Evolutionary conservation across 2,888 invertebrate species (phyloP).

Genomic region (Polylopha cassiicola): DNA sequence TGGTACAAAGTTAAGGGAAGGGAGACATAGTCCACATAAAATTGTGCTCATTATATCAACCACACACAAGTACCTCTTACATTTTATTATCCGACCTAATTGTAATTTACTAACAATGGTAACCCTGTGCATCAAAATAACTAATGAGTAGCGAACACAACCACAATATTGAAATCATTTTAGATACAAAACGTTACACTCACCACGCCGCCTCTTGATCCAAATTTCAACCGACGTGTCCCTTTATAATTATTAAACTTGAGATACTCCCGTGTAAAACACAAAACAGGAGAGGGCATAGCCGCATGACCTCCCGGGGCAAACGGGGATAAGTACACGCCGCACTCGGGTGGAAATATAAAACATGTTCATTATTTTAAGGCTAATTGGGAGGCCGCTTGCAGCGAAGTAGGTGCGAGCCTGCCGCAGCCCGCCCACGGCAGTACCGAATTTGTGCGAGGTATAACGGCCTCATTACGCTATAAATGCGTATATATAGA

Average conservation of each 20-base stretch:
- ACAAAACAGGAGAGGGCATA: constrained; percentile 45
- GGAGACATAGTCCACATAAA: too few species aligned
- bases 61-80: too few species aligned
- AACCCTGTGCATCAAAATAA: too few species aligned
- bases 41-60: too few species aligned
- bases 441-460: constrained; percentile 62
- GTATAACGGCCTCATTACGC: constrained; percentile 63
- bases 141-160: constrained; percentile 36
- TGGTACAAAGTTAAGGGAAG: too few species aligned
- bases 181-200: constrained; percentile 40
- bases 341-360: constrained; percentile 73
- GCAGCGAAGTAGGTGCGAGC: constrained; percentile 67
- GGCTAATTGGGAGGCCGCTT: constrained; percentile 76
- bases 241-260: constrained; percentile 51
- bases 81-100: too few species aligned
- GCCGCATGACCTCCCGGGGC: constrained; percentile 72
- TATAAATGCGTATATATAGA: constrained; percentile 59
- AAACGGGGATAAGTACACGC: constrained; percentile 69
- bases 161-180: constrained; percentile 39
- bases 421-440: constrained; percentile 64
- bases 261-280: constrained; percentile 53
- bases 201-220: constrained; percentile 33
- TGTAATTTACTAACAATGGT: too few species aligned
- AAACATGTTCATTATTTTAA: constrained; percentile 78
- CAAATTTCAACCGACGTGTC: constrained; percentile 46